Conservation (phyloP, 2,888 invertebrate species). For the Agapostemon virescens region DNA sequence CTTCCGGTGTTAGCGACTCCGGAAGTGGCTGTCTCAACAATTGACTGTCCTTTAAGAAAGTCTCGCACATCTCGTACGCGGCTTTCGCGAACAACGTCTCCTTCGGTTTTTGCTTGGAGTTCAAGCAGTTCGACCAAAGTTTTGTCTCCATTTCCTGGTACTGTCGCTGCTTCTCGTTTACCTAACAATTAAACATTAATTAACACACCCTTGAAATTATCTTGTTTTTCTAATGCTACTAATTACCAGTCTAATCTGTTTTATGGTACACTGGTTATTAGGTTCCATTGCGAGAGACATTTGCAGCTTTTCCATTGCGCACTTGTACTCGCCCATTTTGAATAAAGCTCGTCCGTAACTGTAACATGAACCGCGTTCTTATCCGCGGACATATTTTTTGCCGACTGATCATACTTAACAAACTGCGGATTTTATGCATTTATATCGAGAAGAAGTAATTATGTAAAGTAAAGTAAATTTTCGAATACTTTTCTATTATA, state of each 20-base stretch:
- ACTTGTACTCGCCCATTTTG: conserved; percentile 83
- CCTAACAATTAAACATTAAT: conserved; percentile 55
- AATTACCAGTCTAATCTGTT: conserved; percentile 82
- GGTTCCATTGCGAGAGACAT: conserved; percentile 83
- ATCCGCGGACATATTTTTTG: not conserved
- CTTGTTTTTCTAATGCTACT: conserved; percentile 64
- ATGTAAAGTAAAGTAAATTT: too few relatives aligned
- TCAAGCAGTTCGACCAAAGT: conserved; percentile 78
- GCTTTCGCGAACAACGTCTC: conserved; percentile 75
- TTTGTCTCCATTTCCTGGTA: conserved; percentile 76
- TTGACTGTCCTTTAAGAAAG: conserved; percentile 80
- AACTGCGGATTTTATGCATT: not conserved
- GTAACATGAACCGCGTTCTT: conserved; percentile 70
- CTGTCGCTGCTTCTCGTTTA: conserved; percentile 73
- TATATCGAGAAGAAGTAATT: too few relatives aligned
- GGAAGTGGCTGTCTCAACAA: conserved; percentile 82
- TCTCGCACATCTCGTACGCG: conserved; percentile 81
- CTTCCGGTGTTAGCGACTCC: conserved; percentile 79
- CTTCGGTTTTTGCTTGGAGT: conserved; percentile 51
- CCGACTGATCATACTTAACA: not conserved
- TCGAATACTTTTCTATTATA: too few relatives aligned
- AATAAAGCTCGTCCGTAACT: conserved; percentile 87
- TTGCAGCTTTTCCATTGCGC: conserved; percentile 83
- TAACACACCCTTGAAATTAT: not conserved
- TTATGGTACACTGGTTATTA: conserved; percentile 81